Percentiles rank a stretch among this genome's conserved stretches.
phyloP scores from a whole-genome alignment of 2,888 invertebrate genomes.

The Antheraea yamamai region DNA sequence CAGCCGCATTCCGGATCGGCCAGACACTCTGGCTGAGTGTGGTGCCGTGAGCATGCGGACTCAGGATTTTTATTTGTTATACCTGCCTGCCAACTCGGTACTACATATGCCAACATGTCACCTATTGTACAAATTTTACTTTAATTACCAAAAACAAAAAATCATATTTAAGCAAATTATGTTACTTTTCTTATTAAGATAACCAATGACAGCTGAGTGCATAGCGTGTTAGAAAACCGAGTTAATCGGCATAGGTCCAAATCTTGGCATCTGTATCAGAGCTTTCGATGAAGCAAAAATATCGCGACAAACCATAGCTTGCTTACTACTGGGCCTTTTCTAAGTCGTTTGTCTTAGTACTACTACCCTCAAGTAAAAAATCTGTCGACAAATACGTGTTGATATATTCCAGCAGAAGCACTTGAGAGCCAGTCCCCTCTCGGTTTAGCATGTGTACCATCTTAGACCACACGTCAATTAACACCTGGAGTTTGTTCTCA shows the following conservation, averaged over 20 bases:
- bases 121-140: constrained; percentile 50
- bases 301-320: neutral
- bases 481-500: no score
- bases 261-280: neutral
- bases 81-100: constrained; percentile 91
- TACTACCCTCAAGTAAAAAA: no score
- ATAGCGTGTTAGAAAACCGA: no score
- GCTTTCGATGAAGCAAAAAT: neutral
- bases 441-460: no score
- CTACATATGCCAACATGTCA: constrained; percentile 92
- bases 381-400: no score
- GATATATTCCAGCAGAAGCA: no score
- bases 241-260: no score
- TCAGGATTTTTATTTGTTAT: constrained; percentile 88
- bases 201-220: no score
- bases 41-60: constrained; percentile 88
- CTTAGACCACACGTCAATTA: no score
- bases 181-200: neutral
- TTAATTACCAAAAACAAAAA: neutral
- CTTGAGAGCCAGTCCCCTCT: no score
- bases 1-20: constrained; percentile 97
- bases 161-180: neutral
- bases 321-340: no score
- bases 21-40: constrained; percentile 89
- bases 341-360: no score